Evolutionary conservation across 2,888 invertebrate genomes (phyloP), one percentile per base, ranked within the genome.

Genomic region (Cancer borealis): DNA sequence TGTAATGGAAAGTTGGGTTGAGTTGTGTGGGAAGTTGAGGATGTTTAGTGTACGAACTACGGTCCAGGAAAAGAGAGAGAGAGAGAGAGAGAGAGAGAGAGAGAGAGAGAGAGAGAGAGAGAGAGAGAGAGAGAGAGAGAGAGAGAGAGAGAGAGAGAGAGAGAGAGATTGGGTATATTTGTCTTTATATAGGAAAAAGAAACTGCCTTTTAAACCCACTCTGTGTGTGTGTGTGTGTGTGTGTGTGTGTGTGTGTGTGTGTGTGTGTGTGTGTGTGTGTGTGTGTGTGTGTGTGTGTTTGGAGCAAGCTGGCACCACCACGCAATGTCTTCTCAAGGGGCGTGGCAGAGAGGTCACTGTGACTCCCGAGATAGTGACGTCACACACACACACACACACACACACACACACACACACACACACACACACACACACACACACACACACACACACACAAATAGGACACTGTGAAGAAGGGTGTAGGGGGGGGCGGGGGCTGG

Each of bases 141-240:
- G 49, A 49, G 49, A 49, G 49, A 49, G 49, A 49, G 49, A 49
- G 49, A 49, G 49, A 49, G 49, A 49, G 49, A 49, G 49, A 87
- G 26, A 87, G 39, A 87, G 39, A n/a, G 39, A 49, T 49, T 39
- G 39, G 39, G 39, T 39, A 39, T 39, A 39, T 39, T 49, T 49
- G 6, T 10, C 49, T 49, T 12, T 10, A 49, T 49, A 49, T 49
- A 49, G 49, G 49, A 49, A 49, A 49, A 49, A 12, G 12, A 49
- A 49, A 2, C 26, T 90, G 0, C 49, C 89, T 47, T 45, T 49
- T 4, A 21, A 89, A 6, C 8, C 30, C 49, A 10, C n/a, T 90
- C 5, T n/a, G 26, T 90, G 30, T 90, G 90, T 89, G 89, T 87
- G 39, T 87, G 87, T 45, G 89, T 90, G 26, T 89, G 26, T 39